Conservation (phyloP, 2,113 vertebrate genomes). For the Serranochromis macrocephalus region DNA sequence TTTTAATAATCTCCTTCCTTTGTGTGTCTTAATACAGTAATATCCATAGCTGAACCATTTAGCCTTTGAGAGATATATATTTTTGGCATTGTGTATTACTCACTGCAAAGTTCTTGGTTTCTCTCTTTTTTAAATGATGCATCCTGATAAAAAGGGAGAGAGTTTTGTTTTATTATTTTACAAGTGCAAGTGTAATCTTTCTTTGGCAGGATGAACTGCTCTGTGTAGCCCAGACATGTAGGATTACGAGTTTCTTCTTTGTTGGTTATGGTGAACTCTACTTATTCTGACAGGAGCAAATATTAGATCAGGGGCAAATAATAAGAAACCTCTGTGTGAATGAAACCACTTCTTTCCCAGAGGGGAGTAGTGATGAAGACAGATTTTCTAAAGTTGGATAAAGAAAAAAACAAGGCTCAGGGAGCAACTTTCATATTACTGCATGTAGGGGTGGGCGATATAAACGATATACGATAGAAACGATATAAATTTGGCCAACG, state of each 20-base stretch:
- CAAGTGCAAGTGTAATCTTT: not conserved
- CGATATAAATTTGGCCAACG: no score
- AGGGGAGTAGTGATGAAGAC: not conserved
- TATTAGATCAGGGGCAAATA: not conserved
- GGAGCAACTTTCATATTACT: not conserved
- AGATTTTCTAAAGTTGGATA: not conserved
- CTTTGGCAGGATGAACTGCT: not conserved
- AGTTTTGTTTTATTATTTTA: not conserved
- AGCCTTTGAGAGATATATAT: not conserved
- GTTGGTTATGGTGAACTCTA: not conserved
- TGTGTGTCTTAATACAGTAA: not conserved
- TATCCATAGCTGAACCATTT: not conserved
- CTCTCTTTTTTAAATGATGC: not conserved
- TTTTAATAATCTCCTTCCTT: not conserved
- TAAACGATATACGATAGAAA: fast-evolving
- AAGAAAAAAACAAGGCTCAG: not conserved
- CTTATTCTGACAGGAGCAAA: not conserved
- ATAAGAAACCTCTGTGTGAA: not conserved
- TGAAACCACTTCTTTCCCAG: not conserved
- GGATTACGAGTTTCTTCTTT: not conserved
- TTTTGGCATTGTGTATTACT: not conserved
- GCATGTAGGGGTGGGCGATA: not conserved
- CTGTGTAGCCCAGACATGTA: not conserved
- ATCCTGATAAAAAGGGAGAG: not conserved
- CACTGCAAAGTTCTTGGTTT: not conserved